phyloP scores from a whole-genome alignment of 1,140 invertebrate genomes.

The Bombus superbus region DNA sequence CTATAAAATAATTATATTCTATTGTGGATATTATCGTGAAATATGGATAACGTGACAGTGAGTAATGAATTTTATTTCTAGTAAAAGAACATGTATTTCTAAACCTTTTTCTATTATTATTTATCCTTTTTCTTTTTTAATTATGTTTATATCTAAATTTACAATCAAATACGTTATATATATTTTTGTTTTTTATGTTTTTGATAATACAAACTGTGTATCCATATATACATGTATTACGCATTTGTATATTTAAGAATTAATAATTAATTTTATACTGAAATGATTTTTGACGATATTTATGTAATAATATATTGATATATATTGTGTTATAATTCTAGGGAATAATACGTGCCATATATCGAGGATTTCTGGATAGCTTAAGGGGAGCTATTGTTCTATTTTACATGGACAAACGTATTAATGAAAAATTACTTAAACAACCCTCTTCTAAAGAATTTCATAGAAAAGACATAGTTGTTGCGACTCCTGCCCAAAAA shows the following conservation, averaged over 20 bases:
- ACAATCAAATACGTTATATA: not conserved
- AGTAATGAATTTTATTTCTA: conserved; percentile 50
- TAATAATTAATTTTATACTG: not conserved
- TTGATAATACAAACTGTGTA: not conserved
- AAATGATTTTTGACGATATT: not conserved
- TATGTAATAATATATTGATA: conserved; percentile 10
- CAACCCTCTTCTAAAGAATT: conserved; percentile 83
- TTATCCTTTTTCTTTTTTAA: not conserved
- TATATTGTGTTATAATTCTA: conserved; percentile 76
- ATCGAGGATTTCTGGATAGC: conserved; percentile 87
- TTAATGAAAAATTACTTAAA: conserved; percentile 84
- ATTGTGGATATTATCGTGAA: conserved; percentile 10
- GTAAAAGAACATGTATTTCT: not conserved
- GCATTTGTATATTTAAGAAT: not conserved
- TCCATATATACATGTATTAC: not conserved
- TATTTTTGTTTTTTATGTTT: not conserved
- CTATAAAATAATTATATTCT: conserved; percentile 47
- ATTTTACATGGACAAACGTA: conserved; percentile 88
- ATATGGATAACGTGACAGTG: conserved; percentile 75
- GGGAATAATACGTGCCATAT: conserved; percentile 86
- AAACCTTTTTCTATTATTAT: conserved; percentile 17
- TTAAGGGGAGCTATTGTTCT: conserved; percentile 87
- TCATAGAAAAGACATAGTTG: conserved; percentile 78
- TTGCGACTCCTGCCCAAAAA: conserved; percentile 76
- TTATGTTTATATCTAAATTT: not conserved